A percentile compares a stretch with the other conserved stretches of the same genome.
Conservation (phyloP, 2,797 vertebrate species). For the Hydrolagus colliei region DNA sequence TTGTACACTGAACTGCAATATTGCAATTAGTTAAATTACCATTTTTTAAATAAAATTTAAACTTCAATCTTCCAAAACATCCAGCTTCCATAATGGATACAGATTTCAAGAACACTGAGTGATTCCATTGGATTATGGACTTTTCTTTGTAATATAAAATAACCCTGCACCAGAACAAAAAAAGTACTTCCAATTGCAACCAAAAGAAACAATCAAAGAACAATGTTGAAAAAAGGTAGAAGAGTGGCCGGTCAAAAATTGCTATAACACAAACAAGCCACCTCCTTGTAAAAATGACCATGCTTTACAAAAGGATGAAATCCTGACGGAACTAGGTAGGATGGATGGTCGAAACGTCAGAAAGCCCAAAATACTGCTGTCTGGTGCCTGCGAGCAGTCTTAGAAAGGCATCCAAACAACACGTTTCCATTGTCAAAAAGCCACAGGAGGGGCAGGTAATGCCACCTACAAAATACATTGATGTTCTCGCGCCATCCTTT, state of each 20-base stretch:
- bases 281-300: conserved; percentile 26
- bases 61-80: neutral
- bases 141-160: conserved; percentile 5
- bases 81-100: neutral
- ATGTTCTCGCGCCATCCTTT: neutral
- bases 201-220: neutral
- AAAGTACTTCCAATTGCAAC: neutral
- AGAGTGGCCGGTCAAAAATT: conserved; percentile 20
- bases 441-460: neutral
- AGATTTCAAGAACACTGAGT: neutral
- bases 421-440: conserved; percentile 18
- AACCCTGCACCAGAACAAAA: neutral
- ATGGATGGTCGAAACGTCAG: neutral
- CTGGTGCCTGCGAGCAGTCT: neutral
- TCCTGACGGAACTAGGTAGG: neutral
- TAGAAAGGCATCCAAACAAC: conserved; percentile 1
- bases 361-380: neutral
- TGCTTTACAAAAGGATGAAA: neutral
- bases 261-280: conserved; percentile 33
- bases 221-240: neutral
- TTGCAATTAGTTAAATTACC: conserved; percentile 3
- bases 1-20: neutral
- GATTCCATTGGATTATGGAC: conserved; percentile 10
- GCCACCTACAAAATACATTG: neutral
- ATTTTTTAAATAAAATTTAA: neutral